Evolutionary conservation across 2,797 vertebrate species (phyloP), one percentile per base, ranked within the genome.

Genomic region (Poeciliopsis infans): DNA sequence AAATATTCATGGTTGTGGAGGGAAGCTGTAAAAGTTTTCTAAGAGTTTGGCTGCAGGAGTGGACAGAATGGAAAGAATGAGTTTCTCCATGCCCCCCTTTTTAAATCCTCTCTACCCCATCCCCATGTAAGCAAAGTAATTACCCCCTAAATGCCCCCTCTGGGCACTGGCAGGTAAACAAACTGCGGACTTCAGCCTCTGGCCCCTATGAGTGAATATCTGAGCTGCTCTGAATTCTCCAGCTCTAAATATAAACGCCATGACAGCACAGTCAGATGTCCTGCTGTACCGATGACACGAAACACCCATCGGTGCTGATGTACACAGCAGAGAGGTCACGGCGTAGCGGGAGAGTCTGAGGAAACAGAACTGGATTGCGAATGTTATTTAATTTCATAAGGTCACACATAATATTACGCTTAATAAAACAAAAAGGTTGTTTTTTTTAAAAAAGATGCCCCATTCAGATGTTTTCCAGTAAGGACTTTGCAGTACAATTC

Each of bases 181-280:
- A 92, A 89, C 91, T 71, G 77, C 82, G 80, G 88, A 85, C 91
- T 89, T 90, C 78, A 88, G 79, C 81, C 88, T 88, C 87, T 91
- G 87, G 83, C 85, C 88, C 49, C 71, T 25, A 45, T 51, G 75
- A 45, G 61, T 76, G 78, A 89, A 83, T 80, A 84, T 87, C 80
- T 88, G 86, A 87, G 87, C 87, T 84, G 85, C 85, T 76, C 79
- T 64, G 87, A 88, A 95, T 95, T 91, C 91, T 81, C 78, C 85
- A 76, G 83, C 70, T 93, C 95, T 95, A 96, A 96, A 96, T 95
- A 94, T 94, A 96, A 33, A 90, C 72, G 73, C 72, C 33, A 47
- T 88, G 90, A 91, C 88, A 87, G 81, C 84, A 83, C 74, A 4
- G 83, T 86, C 89, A 92, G 85, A 94, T 92, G 78, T 82, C 80